A percentile compares a stretch with the other conserved stretches of the same genome.
Conservation (phyloP, 2,888 invertebrate species). For the Heliothis peltigera region DNA sequence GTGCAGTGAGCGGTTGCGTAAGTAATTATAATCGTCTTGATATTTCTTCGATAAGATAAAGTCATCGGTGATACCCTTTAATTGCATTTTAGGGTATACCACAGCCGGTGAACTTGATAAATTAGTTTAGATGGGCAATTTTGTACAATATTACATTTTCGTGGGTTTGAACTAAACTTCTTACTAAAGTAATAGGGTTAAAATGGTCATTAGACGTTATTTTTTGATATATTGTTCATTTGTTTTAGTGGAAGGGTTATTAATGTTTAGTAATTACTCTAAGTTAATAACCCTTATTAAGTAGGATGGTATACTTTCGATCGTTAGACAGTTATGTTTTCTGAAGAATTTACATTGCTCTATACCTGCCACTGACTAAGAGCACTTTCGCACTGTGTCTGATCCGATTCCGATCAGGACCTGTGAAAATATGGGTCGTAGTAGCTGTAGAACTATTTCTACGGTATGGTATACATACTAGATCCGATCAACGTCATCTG, state of each 20-base stretch:
- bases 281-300: too few relatives aligned
- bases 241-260: neutral
- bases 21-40: conserved; percentile 66
- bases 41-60: conserved; percentile 65
- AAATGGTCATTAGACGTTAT: conserved; percentile 23
- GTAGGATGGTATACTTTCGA: too few relatives aligned
- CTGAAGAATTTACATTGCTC: too few relatives aligned
- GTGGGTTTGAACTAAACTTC: conserved; percentile 15
- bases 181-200: conserved; percentile 30
- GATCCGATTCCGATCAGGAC: too few relatives aligned
- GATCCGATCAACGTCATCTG: too few relatives aligned
- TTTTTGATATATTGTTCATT: conserved; percentile 3
- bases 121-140: conserved; percentile 47
- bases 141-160: conserved; percentile 23
- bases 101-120: conserved; percentile 45
- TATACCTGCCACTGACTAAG: too few relatives aligned
- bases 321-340: too few relatives aligned
- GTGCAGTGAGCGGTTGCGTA: conserved; percentile 52
- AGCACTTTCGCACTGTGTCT: too few relatives aligned
- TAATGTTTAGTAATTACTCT: too few relatives aligned
- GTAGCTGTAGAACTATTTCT: too few relatives aligned
- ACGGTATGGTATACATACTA: too few relatives aligned
- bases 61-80: conserved; percentile 63
- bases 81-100: conserved; percentile 64
- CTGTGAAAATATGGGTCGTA: too few relatives aligned